A percentile compares a stretch with the other conserved stretches of the same genome.
Evolutionary conservation across 2,113 vertebrate species (phyloP).

Genomic region (Oxyura jamaicensis): DNA sequence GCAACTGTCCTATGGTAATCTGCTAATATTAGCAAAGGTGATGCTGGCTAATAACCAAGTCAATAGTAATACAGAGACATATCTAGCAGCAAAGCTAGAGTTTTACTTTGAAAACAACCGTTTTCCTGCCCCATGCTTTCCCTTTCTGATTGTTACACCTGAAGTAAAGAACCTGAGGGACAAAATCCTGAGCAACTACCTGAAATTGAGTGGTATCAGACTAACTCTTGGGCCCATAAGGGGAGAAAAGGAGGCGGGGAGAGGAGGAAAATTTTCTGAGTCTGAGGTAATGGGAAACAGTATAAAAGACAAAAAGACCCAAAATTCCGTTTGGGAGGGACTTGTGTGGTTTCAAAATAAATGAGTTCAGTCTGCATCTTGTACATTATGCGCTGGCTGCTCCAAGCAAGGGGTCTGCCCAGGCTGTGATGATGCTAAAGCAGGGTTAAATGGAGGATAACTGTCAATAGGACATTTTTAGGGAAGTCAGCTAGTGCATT

Average conservation of each 20-base stretch:
- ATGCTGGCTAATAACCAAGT: neutral
- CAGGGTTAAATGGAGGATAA: neutral
- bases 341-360: neutral
- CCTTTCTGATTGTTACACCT: neutral
- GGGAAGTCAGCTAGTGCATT: slow-evolving; percentile 3
- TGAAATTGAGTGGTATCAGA: neutral
- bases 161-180: neutral
- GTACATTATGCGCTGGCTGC: neutral
- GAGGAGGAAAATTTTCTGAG: neutral
- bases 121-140: neutral
- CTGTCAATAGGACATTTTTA: slow-evolving; percentile 33
- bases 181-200: neutral
- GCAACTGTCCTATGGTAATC: neutral
- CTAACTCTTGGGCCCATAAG: neutral
- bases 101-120: neutral
- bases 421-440: neutral
- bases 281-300: neutral
- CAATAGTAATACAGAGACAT: neutral
- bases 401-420: neutral
- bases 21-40: neutral
- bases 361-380: neutral
- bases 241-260: too few relatives aligned
- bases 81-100: neutral
- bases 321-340: neutral
- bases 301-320: neutral